Conservation (phyloP, 2,113 vertebrate genomes). For the Herpailurus yagouaroundi region DNA sequence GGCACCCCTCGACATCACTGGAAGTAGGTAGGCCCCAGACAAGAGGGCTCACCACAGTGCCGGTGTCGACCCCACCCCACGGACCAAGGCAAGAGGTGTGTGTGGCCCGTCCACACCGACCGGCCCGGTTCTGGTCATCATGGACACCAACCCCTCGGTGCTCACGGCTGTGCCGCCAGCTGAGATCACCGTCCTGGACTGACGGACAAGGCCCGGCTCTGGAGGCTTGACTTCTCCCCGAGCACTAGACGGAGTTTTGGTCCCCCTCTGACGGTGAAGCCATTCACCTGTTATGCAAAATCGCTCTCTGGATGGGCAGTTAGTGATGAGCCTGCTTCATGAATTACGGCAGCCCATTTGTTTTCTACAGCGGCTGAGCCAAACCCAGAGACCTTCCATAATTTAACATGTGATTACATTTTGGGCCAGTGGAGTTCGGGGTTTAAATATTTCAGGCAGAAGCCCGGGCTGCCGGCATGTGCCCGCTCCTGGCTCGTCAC, state of each 20-base stretch:
- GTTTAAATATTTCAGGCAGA: constrained; percentile 50
- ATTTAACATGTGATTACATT: constrained; percentile 25
- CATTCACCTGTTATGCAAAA: accelerated
- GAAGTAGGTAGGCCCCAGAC: background rate
- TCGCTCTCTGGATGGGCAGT: accelerated
- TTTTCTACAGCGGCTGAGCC: background rate
- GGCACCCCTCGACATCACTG: too few species aligned
- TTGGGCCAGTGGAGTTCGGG: background rate
- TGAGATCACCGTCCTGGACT: accelerated
- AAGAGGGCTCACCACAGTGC: accelerated
- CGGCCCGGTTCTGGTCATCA: too few species aligned
- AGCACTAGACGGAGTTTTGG: background rate
- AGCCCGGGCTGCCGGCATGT: accelerated
- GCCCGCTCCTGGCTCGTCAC: too few species aligned
- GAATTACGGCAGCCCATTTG: background rate
- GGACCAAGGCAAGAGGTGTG: accelerated
- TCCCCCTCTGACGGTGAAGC: accelerated
- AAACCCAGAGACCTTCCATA: constrained; percentile 36
- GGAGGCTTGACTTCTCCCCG: accelerated
- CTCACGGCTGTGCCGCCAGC: accelerated
- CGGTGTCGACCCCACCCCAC: accelerated
- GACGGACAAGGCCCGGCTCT: background rate
- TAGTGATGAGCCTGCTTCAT: background rate
- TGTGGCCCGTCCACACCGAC: accelerated
- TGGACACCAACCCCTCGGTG: too few species aligned